Percentiles rank a stretch among this genome's conserved stretches.
phyloP scores from a whole-genome alignment of 1,140 invertebrate genomes.

The Arion vulgaris region DNA sequence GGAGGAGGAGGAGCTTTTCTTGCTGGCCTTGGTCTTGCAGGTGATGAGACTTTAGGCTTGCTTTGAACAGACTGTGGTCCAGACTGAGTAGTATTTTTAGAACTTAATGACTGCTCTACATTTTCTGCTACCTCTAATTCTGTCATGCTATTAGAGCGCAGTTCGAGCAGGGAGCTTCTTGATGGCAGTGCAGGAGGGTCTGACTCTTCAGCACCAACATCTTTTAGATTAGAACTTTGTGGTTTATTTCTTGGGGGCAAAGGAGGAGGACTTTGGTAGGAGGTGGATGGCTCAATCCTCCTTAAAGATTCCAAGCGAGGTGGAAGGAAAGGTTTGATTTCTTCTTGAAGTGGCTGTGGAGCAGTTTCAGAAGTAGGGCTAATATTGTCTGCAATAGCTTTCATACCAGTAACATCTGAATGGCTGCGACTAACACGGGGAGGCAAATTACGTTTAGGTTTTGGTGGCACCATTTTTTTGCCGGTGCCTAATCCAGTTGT shows the following conservation, averaged over 20 bases:
- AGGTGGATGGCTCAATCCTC: conserved; percentile 6
- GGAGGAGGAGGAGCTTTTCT: conserved; percentile 50
- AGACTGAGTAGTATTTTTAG: conserved; percentile 5
- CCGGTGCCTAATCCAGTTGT: not conserved
- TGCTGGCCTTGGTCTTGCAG: conserved; percentile 31
- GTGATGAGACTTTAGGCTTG: not conserved
- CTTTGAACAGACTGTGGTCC: too few relatives aligned
- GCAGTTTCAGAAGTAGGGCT: conserved; percentile 13
- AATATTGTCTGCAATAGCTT: conserved; percentile 25
- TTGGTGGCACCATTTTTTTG: conserved; percentile 52
- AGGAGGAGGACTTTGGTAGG: conserved; percentile 39
- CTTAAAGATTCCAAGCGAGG: conserved; percentile 45
- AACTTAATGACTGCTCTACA: not conserved
- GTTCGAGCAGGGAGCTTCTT: not conserved
- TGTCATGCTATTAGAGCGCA: not conserved
- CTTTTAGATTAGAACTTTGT: conserved; percentile 18
- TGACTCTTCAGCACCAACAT: not conserved
- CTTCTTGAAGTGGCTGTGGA: not conserved
- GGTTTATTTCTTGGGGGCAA: conserved; percentile 46
- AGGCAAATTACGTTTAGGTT: conserved; percentile 52
- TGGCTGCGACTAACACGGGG: conserved; percentile 42
- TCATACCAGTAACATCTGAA: conserved; percentile 52
- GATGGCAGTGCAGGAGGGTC: not conserved
- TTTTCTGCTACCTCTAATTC: conserved; percentile 6
- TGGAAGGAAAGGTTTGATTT: conserved; percentile 40